Base-by-base conservation (phyloP, 2,113 vertebrate genomes). In the Trochalopteron elliotii region DNA sequence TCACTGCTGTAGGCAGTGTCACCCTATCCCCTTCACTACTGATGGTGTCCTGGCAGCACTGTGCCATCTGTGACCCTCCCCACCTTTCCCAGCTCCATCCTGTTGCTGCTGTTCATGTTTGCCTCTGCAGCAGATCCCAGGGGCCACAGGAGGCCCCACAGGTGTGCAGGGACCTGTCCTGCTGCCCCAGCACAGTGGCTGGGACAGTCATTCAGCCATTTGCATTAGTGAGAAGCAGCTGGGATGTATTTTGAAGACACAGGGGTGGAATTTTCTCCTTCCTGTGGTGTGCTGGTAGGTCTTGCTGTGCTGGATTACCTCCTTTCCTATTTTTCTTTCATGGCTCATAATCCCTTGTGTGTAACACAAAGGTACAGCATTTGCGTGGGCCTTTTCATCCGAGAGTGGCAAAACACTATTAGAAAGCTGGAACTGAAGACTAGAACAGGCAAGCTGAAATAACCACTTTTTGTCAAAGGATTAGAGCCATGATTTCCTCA, bases 401-500 rank as follows among this genome's bases (percentile, higher is more conserved):
- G 0, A 22, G 87, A 61, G 30, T 28, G 84, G 85, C 82, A 77
- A 95, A 83, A 52, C 63, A 40, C 42, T 25, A 59, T 77, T 50
- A 80, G 84, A 86, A 93, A 92, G 47, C 71, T 87, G 76, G 31
- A 85, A 44, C 28, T 0, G 3, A 77, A 67, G 75, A 69, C 71
- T 47, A 13, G 68, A 63, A n/a, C 22, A 70, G 64, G 50, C 82
- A 81, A 68, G 64, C 53, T 87, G 80, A 93, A 93, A 70, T 75
- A 89, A 86, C 60, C 40, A 57, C 67, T 79, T 87, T 94, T 79
- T 83, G 82, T 78, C 60, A 44, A 83, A 89, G 90, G 55, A 83
- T 80, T 94, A 94, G 35, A 82, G 45, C 50, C 63, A 12, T 13
- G 18, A 55, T 88, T 91, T 95, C 84, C 87, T 90, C 87, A 86